These are phyloP conservation scores for Ditylenchus weischeri DNA, from an alignment of 2,888 invertebrate species.

Conservation along the genomic window DNA sequence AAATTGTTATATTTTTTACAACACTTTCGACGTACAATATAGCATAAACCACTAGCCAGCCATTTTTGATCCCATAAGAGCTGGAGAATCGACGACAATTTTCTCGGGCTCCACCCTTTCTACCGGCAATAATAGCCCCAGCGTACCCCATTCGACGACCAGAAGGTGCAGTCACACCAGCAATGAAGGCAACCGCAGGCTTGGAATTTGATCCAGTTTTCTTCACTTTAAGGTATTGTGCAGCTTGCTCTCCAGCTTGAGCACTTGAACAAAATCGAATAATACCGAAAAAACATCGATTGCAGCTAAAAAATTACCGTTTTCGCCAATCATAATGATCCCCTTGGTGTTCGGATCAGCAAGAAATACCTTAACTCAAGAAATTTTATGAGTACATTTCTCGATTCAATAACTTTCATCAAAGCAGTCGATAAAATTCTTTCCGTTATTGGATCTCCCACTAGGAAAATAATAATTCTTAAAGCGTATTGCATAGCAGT, in stretches of 20 bases:
- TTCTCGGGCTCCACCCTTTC: constrained; percentile 94
- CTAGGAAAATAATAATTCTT: constrained; percentile 62
- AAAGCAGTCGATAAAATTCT: constrained; percentile 92
- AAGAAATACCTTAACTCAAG: constrained; percentile 71
- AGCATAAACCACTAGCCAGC: background rate
- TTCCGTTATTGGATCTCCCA: constrained; percentile 99
- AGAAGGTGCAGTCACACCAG: constrained; percentile 87
- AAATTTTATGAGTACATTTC: constrained; percentile 1
- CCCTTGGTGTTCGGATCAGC: constrained; percentile 85
- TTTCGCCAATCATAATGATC: constrained; percentile 94
- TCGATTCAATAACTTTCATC: constrained; percentile 5
- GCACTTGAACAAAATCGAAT: constrained; percentile 66
- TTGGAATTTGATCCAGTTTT: constrained; percentile 73
- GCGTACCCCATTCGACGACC: constrained; percentile 94
- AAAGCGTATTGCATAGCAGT: constrained; percentile 67
- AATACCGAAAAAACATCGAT: no score
- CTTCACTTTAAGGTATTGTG: constrained; percentile 73
- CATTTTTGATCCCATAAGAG: constrained; percentile 39
- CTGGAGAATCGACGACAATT: constrained; percentile 64
- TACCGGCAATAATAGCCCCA: constrained; percentile 97
- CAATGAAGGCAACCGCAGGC: constrained; percentile 85
- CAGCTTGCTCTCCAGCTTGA: constrained; percentile 90
- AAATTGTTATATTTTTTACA: no score
- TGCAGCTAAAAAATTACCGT: constrained; percentile 63
- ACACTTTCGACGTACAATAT: no score